Evolutionary conservation across 2,113 vertebrate genomes (phyloP), one percentile per base, ranked within the genome.

Genomic region (Eublepharis macularius): DNA sequence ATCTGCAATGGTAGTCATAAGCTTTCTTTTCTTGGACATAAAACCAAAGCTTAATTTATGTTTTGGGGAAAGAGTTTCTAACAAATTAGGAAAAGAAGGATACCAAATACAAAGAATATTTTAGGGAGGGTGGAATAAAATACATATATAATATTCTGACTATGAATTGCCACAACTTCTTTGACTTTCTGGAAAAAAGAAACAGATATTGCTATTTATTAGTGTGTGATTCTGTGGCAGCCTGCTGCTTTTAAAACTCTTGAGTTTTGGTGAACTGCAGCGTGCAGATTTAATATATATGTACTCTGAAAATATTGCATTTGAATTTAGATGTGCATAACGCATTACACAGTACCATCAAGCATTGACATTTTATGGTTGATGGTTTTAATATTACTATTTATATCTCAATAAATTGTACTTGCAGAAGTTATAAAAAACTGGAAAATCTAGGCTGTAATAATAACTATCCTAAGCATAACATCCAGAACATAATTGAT

Each of bases 341-440:
- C 89, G 93, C 86, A 95, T 95, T 93, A 90, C 86, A 84, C 36
- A 82, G 77, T 89, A 76, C 89, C 92, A 80, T 93, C 88, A 94
- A 91, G 86, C 92, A 94, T 93, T 93, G 94, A 95, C 73, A 91
- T 88, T 94, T 94, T 94, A 87, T 93, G 92, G 87, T 89, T 91
- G 86, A 95, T 94, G 93, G 87, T 82, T 94, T 95, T 94, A 96
- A 94, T 96, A 95, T 93, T 92, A 88, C 86, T 93, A 93, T 96
- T 95, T 96, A 91, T 92, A 66, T 92, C 87, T 93, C 90, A 94
- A 93, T 95, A 95, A 94, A 93, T 94, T 94, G 91, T 91, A 89
- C 90, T 95, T 91, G 85, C 77, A 92, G 88, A 92, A 93, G 47
- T 88, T 90, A 94, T 94, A 94, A 88, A 51, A 32, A 51, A 51